Conservation (phyloP, 53 echinoderm and acorn worm genomes). For the Holothuria scabra region DNA sequence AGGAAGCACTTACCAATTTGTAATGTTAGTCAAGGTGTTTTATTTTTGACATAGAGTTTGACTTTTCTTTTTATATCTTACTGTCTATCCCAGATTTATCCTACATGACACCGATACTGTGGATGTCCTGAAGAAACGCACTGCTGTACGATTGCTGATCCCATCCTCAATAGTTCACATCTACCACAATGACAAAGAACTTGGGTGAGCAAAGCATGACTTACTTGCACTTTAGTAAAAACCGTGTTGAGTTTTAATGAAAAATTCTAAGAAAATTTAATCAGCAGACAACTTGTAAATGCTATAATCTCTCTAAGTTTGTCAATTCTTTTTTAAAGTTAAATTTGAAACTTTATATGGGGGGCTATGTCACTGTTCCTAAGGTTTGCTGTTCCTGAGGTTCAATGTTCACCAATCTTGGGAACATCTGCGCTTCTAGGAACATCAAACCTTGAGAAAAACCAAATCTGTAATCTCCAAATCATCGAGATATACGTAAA, state of each 20-base stretch:
- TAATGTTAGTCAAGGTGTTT: not conserved
- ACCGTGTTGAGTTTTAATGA: not conserved
- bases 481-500: too few species aligned
- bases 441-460: too few species aligned
- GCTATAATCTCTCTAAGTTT: too few species aligned
- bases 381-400: too few species aligned
- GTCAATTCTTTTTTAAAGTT: too few species aligned
- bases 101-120: constrained; percentile 83
- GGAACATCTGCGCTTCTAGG: too few species aligned
- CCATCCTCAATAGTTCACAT: constrained; percentile 91
- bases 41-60: not conserved
- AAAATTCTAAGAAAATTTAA: too few species aligned
- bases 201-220: constrained; percentile 64
- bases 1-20: not conserved
- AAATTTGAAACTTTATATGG: too few species aligned
- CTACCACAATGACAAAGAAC: constrained; percentile 74
- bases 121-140: constrained; percentile 87
- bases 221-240: not conserved
- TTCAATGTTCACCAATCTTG: too few species aligned
- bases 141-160: constrained; percentile 81
- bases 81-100: constrained; percentile 62
- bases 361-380: too few species aligned
- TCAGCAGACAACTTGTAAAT: too few species aligned
- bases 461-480: too few species aligned
- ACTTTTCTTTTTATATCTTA: not conserved